phyloP scores from a whole-genome alignment of 2,888 invertebrate species.

The Lomographa bimaculata region DNA sequence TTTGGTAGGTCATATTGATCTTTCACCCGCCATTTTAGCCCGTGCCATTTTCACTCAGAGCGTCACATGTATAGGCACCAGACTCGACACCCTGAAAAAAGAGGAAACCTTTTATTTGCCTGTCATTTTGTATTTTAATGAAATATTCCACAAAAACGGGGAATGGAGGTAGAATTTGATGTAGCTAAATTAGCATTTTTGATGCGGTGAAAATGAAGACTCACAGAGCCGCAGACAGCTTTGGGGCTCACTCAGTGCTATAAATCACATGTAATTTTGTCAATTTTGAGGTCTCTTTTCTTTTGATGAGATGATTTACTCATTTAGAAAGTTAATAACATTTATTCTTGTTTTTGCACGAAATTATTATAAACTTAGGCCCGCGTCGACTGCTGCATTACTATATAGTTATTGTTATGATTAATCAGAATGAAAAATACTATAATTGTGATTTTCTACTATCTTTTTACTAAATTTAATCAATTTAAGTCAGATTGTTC shows the following conservation, averaged over 20 bases:
- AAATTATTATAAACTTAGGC: too few species aligned
- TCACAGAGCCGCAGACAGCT: slow-evolving; percentile 29
- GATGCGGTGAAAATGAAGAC: slow-evolving; percentile 61
- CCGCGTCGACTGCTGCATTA: too few species aligned
- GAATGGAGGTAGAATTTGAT: slow-evolving; percentile 58
- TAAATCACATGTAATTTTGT: slow-evolving; percentile 42
- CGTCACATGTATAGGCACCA: slow-evolving; percentile 69
- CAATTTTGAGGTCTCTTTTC: slow-evolving; percentile 19
- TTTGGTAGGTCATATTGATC: slow-evolving; percentile 83
- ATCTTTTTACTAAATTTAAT: too few species aligned
- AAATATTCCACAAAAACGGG: slow-evolving; percentile 67
- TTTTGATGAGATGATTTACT: slow-evolving; percentile 8
- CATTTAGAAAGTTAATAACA: slow-evolving; percentile 7
- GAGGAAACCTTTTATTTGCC: slow-evolving; percentile 70
- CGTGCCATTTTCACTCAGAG: slow-evolving; percentile 76
- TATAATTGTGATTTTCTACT: too few species aligned
- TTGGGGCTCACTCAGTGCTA: slow-evolving; percentile 35
- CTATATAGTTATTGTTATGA: too few species aligned
- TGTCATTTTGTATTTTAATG: slow-evolving; percentile 76
- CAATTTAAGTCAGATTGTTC: too few species aligned
- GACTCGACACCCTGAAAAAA: slow-evolving; percentile 57
- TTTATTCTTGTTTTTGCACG: too few species aligned
- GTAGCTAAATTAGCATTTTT: slow-evolving; percentile 68
- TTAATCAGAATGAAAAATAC: too few species aligned
- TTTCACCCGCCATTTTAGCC: slow-evolving; percentile 82